Evolutionary conservation across 92 coral and sea anemone species (phyloP).

Genomic region (Epizoanthus rinbou): DNA sequence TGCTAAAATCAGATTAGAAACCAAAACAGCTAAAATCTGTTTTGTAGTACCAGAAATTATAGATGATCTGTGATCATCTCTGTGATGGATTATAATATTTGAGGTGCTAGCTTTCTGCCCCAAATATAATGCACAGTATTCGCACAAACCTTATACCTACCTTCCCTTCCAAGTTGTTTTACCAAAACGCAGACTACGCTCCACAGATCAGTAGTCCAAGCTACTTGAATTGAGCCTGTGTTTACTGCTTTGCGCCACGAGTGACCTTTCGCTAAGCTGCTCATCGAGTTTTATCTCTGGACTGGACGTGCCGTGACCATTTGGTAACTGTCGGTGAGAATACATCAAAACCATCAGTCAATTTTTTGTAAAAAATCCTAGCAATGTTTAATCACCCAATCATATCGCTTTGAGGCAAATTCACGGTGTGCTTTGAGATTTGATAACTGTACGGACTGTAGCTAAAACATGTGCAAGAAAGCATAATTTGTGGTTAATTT

Average conservation of each 20-base stretch:
- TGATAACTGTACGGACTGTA: background rate
- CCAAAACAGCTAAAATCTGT: background rate
- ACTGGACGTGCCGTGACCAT: slow-evolving; percentile 13
- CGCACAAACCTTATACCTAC: background rate
- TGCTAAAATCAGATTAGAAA: background rate
- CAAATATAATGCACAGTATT: background rate
- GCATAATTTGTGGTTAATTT: too few species aligned
- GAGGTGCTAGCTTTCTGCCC: background rate
- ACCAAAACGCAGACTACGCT: slow-evolving; percentile 2
- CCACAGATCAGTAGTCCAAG: background rate
- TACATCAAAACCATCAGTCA: slow-evolving; percentile 14
- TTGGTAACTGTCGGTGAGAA: background rate
- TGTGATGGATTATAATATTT: background rate
- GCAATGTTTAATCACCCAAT: slow-evolving; percentile 18
- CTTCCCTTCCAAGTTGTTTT: background rate
- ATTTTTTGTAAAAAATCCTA: background rate
- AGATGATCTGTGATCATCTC: background rate
- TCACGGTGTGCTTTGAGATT: slow-evolving; percentile 15
- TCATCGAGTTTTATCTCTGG: background rate
- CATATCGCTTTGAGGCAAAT: slow-evolving; percentile 6
- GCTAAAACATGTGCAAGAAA: slow-evolving; percentile 29
- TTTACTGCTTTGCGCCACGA: background rate
- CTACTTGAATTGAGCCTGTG: background rate
- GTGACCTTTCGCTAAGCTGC: slow-evolving; percentile 5
- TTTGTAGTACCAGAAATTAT: background rate